phyloP scores from a whole-genome alignment of 2,113 vertebrate species.

The Otus sunia region DNA sequence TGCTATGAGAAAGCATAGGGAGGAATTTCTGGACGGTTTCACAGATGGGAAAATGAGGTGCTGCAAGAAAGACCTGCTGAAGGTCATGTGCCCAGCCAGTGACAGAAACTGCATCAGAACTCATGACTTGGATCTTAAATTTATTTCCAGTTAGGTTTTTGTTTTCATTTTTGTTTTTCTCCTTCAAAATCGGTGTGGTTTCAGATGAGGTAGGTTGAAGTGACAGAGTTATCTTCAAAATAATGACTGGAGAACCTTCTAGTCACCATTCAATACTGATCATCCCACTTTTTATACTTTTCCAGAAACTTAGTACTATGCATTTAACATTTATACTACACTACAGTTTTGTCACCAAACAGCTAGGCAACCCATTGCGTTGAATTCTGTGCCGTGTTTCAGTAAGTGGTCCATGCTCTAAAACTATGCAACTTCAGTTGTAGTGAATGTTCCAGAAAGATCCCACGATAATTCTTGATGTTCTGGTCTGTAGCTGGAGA shows the following conservation, averaged over 20 bases:
- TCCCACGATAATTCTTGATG: fast-evolving
- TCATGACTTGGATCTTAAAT: neutral
- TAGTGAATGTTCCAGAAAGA: neutral
- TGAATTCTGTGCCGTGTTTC: neutral
- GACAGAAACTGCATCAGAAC: neutral
- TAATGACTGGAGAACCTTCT: neutral
- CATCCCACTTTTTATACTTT: neutral
- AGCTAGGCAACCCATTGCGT: neutral
- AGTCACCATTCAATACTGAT: neutral
- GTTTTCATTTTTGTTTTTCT: neutral
- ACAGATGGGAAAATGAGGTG: neutral
- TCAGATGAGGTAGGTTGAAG: neutral
- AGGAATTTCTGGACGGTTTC: neutral
- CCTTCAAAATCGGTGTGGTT: neutral
- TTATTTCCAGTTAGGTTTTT: neutral
- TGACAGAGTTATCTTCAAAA: neutral
- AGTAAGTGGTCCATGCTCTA: neutral
- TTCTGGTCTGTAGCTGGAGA: neutral
- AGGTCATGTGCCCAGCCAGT: neutral
- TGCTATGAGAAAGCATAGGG: neutral
- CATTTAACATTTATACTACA: neutral
- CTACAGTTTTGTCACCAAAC: neutral
- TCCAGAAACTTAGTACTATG: neutral
- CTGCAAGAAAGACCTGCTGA: neutral
- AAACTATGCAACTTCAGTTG: neutral